Evolutionary conservation across 2,888 invertebrate genomes (phyloP).

Genomic region (Zeuzera pyrina): DNA sequence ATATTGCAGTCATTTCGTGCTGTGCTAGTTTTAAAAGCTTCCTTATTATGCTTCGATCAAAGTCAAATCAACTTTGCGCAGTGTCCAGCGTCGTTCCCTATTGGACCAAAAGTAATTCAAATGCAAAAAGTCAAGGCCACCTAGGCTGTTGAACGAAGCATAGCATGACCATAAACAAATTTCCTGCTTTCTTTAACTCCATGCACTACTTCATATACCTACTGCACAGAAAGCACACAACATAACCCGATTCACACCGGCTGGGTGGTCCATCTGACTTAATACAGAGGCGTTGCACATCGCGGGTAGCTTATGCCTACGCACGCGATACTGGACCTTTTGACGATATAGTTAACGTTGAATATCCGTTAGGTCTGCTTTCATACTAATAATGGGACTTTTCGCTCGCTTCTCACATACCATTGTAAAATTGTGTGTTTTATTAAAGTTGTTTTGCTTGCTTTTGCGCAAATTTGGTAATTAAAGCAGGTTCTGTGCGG

Average conservation of each 20-base stretch:
- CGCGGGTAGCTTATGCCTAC: conserved; percentile 45
- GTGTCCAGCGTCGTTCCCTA: too few species aligned
- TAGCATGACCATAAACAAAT: conserved; percentile 7
- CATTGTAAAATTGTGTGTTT: conserved; percentile 55
- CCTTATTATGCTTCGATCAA: too few species aligned
- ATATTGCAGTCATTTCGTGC: conserved; percentile 28
- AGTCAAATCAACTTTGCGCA: too few species aligned
- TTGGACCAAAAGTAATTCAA: too few species aligned
- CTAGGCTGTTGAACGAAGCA: neutral
- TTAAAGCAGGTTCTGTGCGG: conserved; percentile 1
- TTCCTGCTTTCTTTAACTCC: conserved; percentile 11
- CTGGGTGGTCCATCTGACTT: conserved; percentile 37
- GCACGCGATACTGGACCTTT: conserved; percentile 37
- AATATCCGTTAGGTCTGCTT: conserved; percentile 57
- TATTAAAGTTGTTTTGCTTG: conserved; percentile 67
- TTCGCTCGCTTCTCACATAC: conserved; percentile 56
- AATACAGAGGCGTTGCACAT: conserved; percentile 28
- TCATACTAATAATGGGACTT: conserved; percentile 36
- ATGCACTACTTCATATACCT: conserved; percentile 42
- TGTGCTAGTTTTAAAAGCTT: conserved; percentile 28
- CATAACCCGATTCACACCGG: conserved; percentile 69
- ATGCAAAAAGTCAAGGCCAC: too few species aligned
- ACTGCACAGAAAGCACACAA: conserved; percentile 44
- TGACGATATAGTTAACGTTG: conserved; percentile 34
- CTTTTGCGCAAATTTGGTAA: conserved; percentile 38